phyloP scores from a whole-genome alignment of 2,113 vertebrate species.

The Actenoides lindsayi region DNA sequence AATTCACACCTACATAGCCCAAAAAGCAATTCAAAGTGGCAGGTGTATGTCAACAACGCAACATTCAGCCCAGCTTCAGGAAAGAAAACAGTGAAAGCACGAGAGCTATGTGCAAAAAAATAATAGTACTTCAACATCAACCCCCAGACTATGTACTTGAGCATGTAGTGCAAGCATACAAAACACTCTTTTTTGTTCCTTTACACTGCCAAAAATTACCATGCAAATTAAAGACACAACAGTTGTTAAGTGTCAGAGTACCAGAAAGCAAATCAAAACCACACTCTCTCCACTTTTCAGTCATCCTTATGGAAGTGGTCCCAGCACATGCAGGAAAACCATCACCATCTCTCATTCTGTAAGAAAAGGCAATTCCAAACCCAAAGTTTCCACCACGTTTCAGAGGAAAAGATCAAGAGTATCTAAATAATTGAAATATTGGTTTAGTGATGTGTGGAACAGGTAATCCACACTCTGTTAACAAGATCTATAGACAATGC shows the following conservation, averaged over 20 bases:
- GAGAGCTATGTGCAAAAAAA: neutral
- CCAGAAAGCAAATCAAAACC: neutral
- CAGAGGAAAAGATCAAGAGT: neutral
- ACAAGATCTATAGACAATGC: neutral
- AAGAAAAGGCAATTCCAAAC: neutral
- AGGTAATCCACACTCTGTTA: neutral
- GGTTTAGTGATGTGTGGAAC: neutral
- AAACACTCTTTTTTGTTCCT: neutral
- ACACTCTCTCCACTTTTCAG: neutral
- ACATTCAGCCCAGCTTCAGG: neutral
- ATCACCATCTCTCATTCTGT: neutral
- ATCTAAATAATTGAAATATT: neutral
- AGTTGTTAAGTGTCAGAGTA: neutral
- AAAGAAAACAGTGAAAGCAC: neutral
- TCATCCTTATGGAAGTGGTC: neutral
- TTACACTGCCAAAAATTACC: neutral
- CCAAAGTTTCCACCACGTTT: neutral
- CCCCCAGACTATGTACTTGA: neutral
- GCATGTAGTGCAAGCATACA: neutral
- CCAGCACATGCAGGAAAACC: neutral
- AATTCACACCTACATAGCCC: neutral
- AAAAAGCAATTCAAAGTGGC: neutral
- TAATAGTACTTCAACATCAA: rapidly evolving
- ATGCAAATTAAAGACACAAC: neutral
- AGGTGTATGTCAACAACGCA: neutral